phyloP scores from a whole-genome alignment of 2,113 vertebrate species.

The Petromus typicus region DNA sequence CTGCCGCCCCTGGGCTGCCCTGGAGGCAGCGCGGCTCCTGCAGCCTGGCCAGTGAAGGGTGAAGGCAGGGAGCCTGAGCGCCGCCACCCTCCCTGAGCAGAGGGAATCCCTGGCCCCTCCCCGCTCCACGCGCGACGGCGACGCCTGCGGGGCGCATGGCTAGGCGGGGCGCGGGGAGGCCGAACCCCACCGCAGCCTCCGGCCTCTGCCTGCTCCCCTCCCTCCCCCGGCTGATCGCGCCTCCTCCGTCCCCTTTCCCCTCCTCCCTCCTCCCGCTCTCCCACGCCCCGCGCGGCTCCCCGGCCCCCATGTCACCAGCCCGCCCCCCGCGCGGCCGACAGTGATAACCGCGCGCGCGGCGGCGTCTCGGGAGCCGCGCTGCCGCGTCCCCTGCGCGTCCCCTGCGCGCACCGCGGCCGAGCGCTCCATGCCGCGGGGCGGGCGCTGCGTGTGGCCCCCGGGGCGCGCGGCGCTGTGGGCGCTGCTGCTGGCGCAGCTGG shows the following conservation, averaged over 20 bases:
- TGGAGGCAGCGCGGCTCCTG: too few species aligned
- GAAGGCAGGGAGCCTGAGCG: not conserved
- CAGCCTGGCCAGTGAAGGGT: too few species aligned
- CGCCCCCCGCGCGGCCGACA: slow-evolving; percentile 34
- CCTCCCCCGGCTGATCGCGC: fast-evolving
- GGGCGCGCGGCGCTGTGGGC: slow-evolving; percentile 44
- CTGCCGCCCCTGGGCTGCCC: too few species aligned
- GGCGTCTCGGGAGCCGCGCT: not conserved
- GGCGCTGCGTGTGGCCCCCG: not conserved
- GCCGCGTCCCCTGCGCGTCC: not conserved
- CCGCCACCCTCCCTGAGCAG: not conserved
- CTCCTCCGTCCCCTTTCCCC: not conserved
- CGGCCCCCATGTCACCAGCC: slow-evolving; percentile 57
- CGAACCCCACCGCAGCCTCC: not conserved
- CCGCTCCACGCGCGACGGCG: not conserved
- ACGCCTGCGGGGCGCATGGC: too few species aligned
- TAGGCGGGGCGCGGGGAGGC: not conserved
- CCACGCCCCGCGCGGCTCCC: slow-evolving; percentile 29
- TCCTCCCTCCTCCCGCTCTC: not conserved
- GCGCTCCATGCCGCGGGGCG: not conserved
- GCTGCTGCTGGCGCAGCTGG: slow-evolving; percentile 61
- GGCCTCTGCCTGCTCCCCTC: not conserved
- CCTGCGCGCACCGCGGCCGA: not conserved
- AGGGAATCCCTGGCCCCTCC: too few species aligned
- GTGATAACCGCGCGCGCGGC: slow-evolving; percentile 47